Conservation (phyloP, 2,797 vertebrate species). For the Intellagama lesueurii region DNA sequence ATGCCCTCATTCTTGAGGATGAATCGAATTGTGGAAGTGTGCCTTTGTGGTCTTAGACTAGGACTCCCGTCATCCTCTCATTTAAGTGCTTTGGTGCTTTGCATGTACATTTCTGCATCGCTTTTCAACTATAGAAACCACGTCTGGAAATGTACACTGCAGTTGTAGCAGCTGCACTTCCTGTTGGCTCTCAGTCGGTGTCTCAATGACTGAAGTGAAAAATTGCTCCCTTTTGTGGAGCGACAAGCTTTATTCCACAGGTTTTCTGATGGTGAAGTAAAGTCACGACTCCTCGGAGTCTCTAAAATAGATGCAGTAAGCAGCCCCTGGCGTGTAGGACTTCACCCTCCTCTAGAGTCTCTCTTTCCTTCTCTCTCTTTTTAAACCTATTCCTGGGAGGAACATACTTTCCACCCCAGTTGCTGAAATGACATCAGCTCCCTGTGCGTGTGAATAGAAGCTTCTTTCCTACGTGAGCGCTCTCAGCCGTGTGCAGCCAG, state of each 20-base stretch:
- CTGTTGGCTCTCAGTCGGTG: not conserved
- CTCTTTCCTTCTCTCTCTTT: not conserved
- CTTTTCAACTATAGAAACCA: not conserved
- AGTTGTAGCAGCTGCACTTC: not conserved
- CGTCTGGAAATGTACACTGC: not conserved
- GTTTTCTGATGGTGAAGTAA: not conserved
- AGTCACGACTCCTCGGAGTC: no score
- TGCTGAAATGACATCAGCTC: slow-evolving; percentile 34
- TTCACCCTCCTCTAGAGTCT: no score
- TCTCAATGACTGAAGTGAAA: not conserved
- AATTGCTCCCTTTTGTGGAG: not conserved
- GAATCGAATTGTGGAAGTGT: not conserved
- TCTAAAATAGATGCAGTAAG: not conserved
- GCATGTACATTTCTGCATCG: not conserved
- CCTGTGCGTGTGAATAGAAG: not conserved
- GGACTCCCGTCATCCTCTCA: no score
- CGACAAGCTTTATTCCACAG: slow-evolving; percentile 8
- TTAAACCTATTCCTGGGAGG: not conserved
- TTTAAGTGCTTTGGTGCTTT: not conserved
- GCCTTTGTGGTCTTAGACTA: not conserved
- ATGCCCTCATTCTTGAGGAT: not conserved
- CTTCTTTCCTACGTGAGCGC: not conserved
- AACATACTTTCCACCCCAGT: not conserved
- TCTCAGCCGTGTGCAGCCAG: not conserved
- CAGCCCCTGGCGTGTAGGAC: no score